These are phyloP conservation scores for Caenorhabditis sp. DNA, from an alignment of 2,888 invertebrate species.

Conservation along the genomic window DNA sequence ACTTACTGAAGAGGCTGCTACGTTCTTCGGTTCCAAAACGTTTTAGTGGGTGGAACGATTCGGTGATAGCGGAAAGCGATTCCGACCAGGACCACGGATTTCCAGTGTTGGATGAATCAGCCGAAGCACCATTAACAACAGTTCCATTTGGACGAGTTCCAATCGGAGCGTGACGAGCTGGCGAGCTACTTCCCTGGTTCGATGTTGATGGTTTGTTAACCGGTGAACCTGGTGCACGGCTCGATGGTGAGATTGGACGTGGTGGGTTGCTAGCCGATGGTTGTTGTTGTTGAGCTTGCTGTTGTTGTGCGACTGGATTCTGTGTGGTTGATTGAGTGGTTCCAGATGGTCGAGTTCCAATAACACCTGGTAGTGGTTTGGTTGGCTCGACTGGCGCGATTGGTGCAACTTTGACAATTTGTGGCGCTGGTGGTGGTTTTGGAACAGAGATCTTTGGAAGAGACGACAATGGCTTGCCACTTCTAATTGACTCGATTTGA, in stretches of 20 bases:
- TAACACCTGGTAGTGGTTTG: slow-evolving; percentile 31
- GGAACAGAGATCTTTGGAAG: slow-evolving; percentile 59
- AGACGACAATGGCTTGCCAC: slow-evolving; percentile 57
- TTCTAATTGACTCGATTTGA: slow-evolving; percentile 56
- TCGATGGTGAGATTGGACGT: slow-evolving; percentile 3
- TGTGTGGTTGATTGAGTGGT: not conserved
- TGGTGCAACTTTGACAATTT: slow-evolving; percentile 27
- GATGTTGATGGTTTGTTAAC: slow-evolving; percentile 1
- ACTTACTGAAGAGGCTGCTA: not conserved
- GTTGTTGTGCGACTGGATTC: slow-evolving; percentile 1
- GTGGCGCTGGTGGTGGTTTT: slow-evolving; percentile 59
- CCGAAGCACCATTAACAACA: slow-evolving; percentile 9
- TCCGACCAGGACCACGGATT: slow-evolving; percentile 27
- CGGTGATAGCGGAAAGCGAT: slow-evolving; percentile 8
- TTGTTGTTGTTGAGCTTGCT: not conserved
- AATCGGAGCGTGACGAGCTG: slow-evolving; percentile 30
- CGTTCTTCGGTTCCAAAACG: slow-evolving; percentile 2
- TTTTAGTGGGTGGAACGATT: slow-evolving; percentile 5
- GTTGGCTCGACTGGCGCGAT: slow-evolving; percentile 32
- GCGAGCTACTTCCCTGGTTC: not conserved
- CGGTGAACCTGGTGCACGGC: slow-evolving; percentile 21
- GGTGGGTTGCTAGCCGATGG: not conserved
- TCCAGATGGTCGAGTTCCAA: slow-evolving; percentile 7
- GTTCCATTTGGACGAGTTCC: slow-evolving; percentile 30
- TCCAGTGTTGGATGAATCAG: slow-evolving; percentile 1